Conservation (phyloP, 2,797 vertebrate genomes). For the Mormyrops attenuatus region DNA sequence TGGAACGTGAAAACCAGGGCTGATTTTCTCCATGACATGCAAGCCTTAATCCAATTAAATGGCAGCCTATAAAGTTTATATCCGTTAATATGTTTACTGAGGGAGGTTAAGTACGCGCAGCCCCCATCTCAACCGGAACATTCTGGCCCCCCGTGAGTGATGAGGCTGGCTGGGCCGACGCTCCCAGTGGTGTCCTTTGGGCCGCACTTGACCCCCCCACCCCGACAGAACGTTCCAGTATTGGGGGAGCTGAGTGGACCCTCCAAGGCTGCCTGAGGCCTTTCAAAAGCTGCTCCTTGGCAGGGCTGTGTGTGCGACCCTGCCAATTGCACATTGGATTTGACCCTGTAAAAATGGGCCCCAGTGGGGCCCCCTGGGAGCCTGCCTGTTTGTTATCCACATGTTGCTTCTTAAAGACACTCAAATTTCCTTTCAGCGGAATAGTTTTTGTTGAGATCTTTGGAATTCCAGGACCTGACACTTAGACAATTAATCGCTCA, state of each 20-base stretch:
- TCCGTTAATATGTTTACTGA: not conserved
- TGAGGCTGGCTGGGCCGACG: not conserved
- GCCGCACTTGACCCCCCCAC: not conserved
- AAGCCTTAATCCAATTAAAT: not conserved
- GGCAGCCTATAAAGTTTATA: not conserved
- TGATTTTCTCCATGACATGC: not conserved
- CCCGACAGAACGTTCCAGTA: not conserved
- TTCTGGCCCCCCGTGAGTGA: not conserved
- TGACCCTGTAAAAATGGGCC: not conserved
- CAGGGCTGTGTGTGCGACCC: not conserved
- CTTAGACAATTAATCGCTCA: not conserved
- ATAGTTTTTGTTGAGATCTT: not conserved
- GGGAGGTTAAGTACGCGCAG: not conserved
- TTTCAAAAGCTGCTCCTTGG: not conserved
- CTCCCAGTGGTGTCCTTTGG: not conserved
- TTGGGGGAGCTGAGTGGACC: not conserved
- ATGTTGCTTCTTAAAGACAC: not conserved
- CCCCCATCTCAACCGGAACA: not conserved
- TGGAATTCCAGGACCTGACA: not conserved
- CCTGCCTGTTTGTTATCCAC: not conserved
- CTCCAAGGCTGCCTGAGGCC: not conserved
- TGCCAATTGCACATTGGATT: not conserved
- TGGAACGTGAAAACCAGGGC: not conserved
- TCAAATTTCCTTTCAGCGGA: not conserved
- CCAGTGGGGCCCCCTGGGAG: not conserved